phyloP scores from a whole-genome alignment of 2,888 invertebrate species.

The Sminthurinus aureus region DNA sequence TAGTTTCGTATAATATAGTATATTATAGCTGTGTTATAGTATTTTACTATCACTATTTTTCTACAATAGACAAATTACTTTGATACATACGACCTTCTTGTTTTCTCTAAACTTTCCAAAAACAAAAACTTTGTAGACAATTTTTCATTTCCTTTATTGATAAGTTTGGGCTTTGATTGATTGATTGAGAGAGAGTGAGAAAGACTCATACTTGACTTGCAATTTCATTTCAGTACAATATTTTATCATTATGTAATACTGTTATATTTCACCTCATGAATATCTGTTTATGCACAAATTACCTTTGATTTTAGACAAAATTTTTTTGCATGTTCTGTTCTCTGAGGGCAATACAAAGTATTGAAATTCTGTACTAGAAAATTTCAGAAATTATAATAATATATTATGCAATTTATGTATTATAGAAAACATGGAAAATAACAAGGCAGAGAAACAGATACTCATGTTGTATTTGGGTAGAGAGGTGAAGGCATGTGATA shows the following conservation, averaged over 20 bases:
- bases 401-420: neutral
- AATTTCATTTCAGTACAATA: neutral
- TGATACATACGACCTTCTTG: conserved; percentile 25
- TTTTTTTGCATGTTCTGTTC: too few relatives aligned
- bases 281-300: neutral
- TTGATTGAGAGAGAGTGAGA: conserved; percentile 13
- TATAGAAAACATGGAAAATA: neutral
- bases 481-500: neutral
- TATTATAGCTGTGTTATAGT: neutral
- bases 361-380: too few relatives aligned
- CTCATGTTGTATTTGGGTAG: conserved; percentile 1
- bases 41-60: conserved; percentile 14
- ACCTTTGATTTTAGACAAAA: too few relatives aligned
- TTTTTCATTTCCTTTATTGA: neutral
- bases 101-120: conserved; percentile 30
- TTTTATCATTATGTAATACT: neutral
- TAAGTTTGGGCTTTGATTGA: conserved; percentile 22
- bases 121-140: neutral
- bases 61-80: conserved; percentile 5
- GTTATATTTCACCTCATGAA: neutral
- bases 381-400: neutral
- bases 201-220: conserved; percentile 4
- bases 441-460: conserved; percentile 14
- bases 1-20: conserved; percentile 10
- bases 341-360: too few relatives aligned